phyloP scores from a whole-genome alignment of 1,140 invertebrate genomes.

The Monochamus saltuarius region DNA sequence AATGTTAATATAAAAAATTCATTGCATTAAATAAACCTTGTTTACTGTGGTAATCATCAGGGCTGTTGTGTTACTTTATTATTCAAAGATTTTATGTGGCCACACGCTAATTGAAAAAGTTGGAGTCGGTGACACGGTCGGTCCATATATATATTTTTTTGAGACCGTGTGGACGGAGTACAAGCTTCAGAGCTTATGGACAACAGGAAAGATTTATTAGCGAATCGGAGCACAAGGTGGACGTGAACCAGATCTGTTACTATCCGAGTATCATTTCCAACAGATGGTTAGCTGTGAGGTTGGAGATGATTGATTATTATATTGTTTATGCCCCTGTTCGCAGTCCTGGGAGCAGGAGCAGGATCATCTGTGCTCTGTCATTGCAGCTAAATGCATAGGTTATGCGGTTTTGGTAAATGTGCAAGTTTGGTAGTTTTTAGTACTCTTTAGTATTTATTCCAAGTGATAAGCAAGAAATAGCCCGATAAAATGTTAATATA shows the following conservation, averaged over 20 bases:
- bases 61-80: slow-evolving; percentile 85
- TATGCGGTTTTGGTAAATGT: no score
- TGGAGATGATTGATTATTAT: slow-evolving; percentile 95
- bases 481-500: no score
- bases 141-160: slow-evolving; percentile 96
- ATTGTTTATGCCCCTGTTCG: slow-evolving; percentile 84
- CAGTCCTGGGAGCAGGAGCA: slow-evolving; percentile 71
- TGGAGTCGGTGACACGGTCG: slow-evolving; percentile 95
- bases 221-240: slow-evolving; percentile 82
- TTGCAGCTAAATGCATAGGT: no score
- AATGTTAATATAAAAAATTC: no score
- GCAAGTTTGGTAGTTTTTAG: not conserved
- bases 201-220: slow-evolving; percentile 73
- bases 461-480: no score
- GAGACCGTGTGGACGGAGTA: slow-evolving; percentile 85
- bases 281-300: slow-evolving; percentile 86
- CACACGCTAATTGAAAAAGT: slow-evolving; percentile 88
- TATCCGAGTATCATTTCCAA: slow-evolving; percentile 86
- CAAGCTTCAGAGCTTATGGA: slow-evolving; percentile 74
- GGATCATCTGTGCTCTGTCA: slow-evolving; percentile 79
- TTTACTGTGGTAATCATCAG: slow-evolving; percentile 84
- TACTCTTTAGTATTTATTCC: not conserved
- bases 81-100: slow-evolving; percentile 93
- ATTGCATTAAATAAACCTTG: no score
- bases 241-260: slow-evolving; percentile 86